These are phyloP conservation scores for Chloroclystis v-ata DNA, from an alignment of 2,888 invertebrate species.

Conservation along the genomic window DNA sequence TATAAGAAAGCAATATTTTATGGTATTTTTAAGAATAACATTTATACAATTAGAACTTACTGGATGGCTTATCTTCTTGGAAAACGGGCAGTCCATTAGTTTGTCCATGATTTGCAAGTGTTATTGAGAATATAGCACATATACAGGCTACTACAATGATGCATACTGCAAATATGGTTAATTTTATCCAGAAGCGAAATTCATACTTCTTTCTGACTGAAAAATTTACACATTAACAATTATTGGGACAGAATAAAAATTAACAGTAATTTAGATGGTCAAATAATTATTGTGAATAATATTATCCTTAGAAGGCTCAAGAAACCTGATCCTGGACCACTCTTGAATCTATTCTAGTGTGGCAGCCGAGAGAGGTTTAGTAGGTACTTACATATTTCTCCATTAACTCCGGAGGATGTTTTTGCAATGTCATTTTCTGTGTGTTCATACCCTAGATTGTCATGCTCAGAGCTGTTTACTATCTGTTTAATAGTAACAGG, in stretches of 20 bases:
- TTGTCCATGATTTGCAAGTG: slow-evolving; percentile 37
- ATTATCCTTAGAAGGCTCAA: no score
- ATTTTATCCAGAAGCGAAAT: slow-evolving; percentile 52
- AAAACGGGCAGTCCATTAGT: slow-evolving; percentile 27
- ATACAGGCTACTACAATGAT: slow-evolving; percentile 49
- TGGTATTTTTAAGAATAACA: no score
- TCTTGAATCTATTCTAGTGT: no score
- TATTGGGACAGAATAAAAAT: no score
- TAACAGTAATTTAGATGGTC: no score
- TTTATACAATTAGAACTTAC: slow-evolving; percentile 19
- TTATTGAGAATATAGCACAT: slow-evolving; percentile 47
- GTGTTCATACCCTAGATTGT: slow-evolving; percentile 51
- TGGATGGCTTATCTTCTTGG: slow-evolving; percentile 29
- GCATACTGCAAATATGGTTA: slow-evolving; percentile 48
- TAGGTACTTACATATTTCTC: no score
- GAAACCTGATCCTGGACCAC: no score
- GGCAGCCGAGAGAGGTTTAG: no score
- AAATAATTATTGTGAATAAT: no score
- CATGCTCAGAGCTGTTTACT: slow-evolving; percentile 68
- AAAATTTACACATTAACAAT: no score
- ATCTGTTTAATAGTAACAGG: slow-evolving; percentile 88
- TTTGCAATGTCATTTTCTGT: slow-evolving; percentile 53
- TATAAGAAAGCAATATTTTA: no score
- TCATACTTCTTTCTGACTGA: slow-evolving; percentile 43
- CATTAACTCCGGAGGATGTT: no score